Evolutionary conservation across 2,797 vertebrate genomes (phyloP).

Genomic region (Dromococcyx pavoninus): DNA sequence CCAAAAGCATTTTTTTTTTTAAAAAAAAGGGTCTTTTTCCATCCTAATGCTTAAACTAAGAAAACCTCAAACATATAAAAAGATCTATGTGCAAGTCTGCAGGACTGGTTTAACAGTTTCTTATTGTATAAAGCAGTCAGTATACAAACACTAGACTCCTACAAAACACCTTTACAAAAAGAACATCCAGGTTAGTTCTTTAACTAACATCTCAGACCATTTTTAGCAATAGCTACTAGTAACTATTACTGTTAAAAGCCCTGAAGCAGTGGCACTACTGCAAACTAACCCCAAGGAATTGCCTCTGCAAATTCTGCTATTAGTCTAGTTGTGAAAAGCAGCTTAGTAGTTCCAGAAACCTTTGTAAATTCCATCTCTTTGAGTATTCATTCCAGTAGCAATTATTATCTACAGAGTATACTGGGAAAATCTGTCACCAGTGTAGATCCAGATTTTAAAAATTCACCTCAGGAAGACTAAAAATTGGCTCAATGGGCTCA

Average conservation of each 20-base stretch:
- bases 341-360: slow-evolving; percentile 2
- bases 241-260: slow-evolving; percentile 40
- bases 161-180: not conserved
- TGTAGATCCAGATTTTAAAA: not conserved
- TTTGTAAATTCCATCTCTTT: slow-evolving; percentile 49
- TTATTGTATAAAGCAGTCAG: not conserved
- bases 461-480: slow-evolving; percentile 1
- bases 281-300: slow-evolving; percentile 15
- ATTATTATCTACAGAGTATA: not conserved
- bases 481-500: not conserved
- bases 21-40: not conserved
- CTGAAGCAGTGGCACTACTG: slow-evolving; percentile 15
- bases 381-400: slow-evolving; percentile 41
- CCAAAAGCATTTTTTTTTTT: slow-evolving; percentile 11
- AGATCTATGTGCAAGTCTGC: not conserved
- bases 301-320: slow-evolving; percentile 29
- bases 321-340: slow-evolving; percentile 25
- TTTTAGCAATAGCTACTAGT: slow-evolving; percentile 50
- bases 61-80: not conserved
- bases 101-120: slow-evolving; percentile 37
- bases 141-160: not conserved
- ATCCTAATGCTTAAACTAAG: slow-evolving; percentile 8
- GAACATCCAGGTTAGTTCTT: not conserved
- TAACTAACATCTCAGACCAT: not conserved
- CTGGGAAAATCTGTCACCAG: not conserved